Evolutionary conservation across 1,140 invertebrate genomes (phyloP), one percentile per base, ranked within the genome.

Genomic region (Leptopilina boulardi): DNA sequence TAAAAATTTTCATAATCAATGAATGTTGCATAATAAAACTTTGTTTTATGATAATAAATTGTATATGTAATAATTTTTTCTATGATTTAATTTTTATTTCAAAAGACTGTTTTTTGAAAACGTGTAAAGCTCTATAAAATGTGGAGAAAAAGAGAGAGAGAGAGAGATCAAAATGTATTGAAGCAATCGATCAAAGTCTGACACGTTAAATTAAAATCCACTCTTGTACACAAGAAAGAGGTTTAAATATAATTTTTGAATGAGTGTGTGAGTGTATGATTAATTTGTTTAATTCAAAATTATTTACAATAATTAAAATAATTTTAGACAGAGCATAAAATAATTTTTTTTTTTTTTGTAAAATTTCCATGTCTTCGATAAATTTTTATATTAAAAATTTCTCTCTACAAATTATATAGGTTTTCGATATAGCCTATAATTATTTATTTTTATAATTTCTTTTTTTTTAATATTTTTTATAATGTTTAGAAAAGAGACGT

Each of bases 201-300:
- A 59, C 54, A 59, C 2, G 11, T 59, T 59, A 26, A 59, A 59
- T 23, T 59, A 59, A 59, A 59, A 59, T 23, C 19, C 21, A 66
- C 56, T 66, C 13, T 10, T 30, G 21, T 13, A 59, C n/a, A 30
- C 30, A 4, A 26, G 23, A 66, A 26, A n/a, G 26, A 11, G 21
- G 51, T 56, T 56, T 6, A 66, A 30, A 15, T 9, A 15, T 23
- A 13, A 66, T 66, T 23, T 13, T 5, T 66, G 23, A 13, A 23
- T 66, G 56, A 23, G 21, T 26, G 15, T 47, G 44, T 47, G 15
- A 2, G 11, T 47, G 44, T 47, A 13, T 47, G 13, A n/a, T 47
- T 47, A n/a, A 1, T 47, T 47, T 26, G 9, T 66, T 30, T 56
- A 56, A 5, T 8, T 56, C 23, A 56, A 13, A n/a, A n/a, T n/a